Evolutionary conservation across 2,888 invertebrate species (phyloP).

Genomic region (Odontocolon sp.): DNA sequence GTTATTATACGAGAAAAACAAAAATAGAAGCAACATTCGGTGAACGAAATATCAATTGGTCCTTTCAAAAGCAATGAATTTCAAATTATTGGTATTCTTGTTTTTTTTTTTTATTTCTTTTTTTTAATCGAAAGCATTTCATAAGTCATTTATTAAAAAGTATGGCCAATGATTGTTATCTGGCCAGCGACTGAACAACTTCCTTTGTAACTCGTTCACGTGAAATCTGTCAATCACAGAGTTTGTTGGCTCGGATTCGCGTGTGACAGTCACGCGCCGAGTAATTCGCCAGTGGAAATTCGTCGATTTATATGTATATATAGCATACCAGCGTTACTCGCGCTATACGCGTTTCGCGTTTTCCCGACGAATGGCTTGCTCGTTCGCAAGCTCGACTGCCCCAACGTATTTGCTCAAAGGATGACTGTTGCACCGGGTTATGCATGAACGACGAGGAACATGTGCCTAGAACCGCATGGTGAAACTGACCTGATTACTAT

Average conservation of each 20-base stretch:
- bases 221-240: conserved; percentile 1
- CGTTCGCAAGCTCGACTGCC: conserved; percentile 53
- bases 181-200: too few relatives aligned
- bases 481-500: not conserved
- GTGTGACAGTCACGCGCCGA: conserved; percentile 7
- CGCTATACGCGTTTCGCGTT: conserved; percentile 27
- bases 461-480: not conserved
- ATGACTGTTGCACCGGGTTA: conserved; percentile 60
- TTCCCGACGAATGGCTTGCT: conserved; percentile 42
- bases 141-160: too few relatives aligned
- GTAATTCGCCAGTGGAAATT: conserved; percentile 64
- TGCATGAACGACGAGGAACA: conserved; percentile 21
- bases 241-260: not conserved
- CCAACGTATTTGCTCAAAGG: conserved; percentile 66
- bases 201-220: not conserved
- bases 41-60: too few relatives aligned
- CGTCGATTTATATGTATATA: conserved; percentile 57
- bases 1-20: too few relatives aligned
- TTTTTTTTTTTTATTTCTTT: too few relatives aligned
- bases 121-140: too few relatives aligned
- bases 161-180: too few relatives aligned
- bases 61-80: too few relatives aligned
- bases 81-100: too few relatives aligned
- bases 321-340: conserved; percentile 12
- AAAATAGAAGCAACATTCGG: too few relatives aligned